Evolutionary conservation across 2,113 vertebrate species (phyloP).

Genomic region (Crotalus horridus): DNA sequence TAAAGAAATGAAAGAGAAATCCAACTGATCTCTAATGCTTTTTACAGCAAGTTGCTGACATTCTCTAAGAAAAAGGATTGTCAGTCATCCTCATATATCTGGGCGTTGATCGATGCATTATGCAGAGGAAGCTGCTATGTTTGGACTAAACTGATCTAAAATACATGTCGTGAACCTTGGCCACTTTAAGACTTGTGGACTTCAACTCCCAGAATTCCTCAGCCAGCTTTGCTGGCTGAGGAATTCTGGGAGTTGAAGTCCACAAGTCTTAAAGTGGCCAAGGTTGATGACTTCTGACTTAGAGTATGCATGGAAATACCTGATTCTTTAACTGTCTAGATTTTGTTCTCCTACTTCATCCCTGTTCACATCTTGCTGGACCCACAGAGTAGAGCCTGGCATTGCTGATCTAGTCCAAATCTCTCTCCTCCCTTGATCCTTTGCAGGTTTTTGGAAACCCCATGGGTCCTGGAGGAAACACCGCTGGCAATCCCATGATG

Average conservation of each 20-base stretch:
- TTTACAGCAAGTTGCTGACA: not conserved
- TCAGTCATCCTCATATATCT: no score
- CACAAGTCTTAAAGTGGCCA: no score
- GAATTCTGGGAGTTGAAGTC: no score
- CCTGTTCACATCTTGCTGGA: not conserved
- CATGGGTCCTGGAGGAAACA: constrained; percentile 90
- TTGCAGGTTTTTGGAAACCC: constrained; percentile 84
- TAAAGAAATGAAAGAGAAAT: not conserved
- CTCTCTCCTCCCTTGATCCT: not conserved
- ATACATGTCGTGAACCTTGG: not conserved
- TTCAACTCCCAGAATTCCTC: no score
- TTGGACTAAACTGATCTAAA: not conserved
- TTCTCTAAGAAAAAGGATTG: not conserved
- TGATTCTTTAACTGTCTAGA: not conserved
- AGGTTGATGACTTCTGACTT: no score
- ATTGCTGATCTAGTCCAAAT: not conserved
- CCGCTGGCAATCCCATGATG: constrained; percentile 80
- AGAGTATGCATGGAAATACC: no score
- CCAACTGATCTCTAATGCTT: not conserved
- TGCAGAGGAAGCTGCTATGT: no score
- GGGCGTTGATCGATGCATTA: not conserved
- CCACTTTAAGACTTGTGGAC: no score
- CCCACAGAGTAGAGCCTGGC: not conserved
- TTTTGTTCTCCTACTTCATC: not conserved
- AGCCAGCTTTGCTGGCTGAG: no score